Percentiles rank a stretch among this genome's conserved stretches.
These are phyloP conservation scores for Caenorhabditis sp. DNA, from an alignment of 2,888 invertebrate species.

Conservation along the genomic window DNA sequence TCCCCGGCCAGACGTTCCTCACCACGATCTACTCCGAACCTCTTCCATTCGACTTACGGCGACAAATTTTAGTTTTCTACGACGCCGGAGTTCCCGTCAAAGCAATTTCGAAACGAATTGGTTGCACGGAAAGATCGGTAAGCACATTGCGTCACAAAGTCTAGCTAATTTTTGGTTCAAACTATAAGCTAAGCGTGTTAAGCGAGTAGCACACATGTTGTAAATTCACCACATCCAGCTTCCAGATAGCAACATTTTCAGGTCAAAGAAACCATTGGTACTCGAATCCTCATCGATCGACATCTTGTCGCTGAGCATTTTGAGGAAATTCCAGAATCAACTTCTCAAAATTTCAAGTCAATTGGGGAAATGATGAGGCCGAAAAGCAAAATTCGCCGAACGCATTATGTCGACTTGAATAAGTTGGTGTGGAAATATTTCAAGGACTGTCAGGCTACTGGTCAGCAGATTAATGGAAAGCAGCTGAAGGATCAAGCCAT, in stretches of 20 bases:
- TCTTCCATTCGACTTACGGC: constrained; percentile 13
- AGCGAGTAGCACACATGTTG: no score
- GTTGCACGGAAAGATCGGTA: constrained; percentile 31
- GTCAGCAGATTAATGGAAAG: constrained; percentile 68
- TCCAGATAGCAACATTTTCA: neutral
- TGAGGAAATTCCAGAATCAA: neutral
- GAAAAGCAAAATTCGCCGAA: constrained; percentile 64
- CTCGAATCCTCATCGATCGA: constrained; percentile 39
- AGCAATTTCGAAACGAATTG: neutral
- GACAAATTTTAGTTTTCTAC: constrained; percentile 21
- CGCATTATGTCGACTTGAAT: constrained; percentile 71
- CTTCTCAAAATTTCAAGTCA: neutral
- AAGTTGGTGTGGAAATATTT: constrained; percentile 73
- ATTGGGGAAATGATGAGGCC: constrained; percentile 39
- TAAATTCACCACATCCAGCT: no score
- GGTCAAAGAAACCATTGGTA: constrained; percentile 44
- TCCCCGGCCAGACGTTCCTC: constrained; percentile 17
- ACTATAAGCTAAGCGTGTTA: no score
- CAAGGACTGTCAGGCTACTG: constrained; percentile 66
- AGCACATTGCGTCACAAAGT: constrained; percentile 1
- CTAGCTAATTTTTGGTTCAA: no score
- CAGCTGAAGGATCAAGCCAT: constrained; percentile 73
- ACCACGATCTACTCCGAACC: constrained; percentile 43
- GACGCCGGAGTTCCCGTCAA: constrained; percentile 6
- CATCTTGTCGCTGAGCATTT: constrained; percentile 18